Percentiles rank a stretch among this genome's conserved stretches.
Evolutionary conservation across 2,888 invertebrate genomes (phyloP).

Genomic region (Eupeodes latifasciatus): DNA sequence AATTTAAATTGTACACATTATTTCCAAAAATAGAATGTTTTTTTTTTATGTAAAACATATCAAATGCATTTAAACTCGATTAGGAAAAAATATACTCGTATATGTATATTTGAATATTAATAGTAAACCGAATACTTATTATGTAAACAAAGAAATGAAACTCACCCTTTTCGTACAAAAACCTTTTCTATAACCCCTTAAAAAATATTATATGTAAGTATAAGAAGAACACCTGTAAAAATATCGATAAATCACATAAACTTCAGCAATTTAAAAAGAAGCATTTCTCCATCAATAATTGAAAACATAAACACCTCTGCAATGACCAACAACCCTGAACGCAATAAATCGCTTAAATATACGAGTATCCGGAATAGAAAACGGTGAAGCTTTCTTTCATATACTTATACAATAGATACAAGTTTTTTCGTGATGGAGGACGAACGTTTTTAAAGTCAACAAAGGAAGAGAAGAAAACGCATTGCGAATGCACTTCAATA

Average conservation of each 20-base stretch:
- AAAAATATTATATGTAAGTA: neutral
- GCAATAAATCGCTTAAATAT: constrained; percentile 34
- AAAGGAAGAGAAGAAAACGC: constrained; percentile 38
- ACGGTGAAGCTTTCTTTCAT: neutral
- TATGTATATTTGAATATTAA: no score
- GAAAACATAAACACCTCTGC: constrained; percentile 68
- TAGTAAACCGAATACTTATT: no score
- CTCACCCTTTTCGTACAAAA: constrained; percentile 6
- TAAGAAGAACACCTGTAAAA: constrained; percentile 69
- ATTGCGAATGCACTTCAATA: constrained; percentile 28
- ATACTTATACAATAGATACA: neutral
- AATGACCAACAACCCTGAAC: constrained; percentile 62
- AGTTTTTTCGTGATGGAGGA: neutral
- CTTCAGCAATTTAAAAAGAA: constrained; percentile 57
- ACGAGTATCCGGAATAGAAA: neutral
- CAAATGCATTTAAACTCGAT: no score
- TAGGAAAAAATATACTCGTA: no score
- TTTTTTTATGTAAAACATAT: no score
- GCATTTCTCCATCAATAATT: constrained; percentile 63
- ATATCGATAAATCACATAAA: constrained; percentile 74
- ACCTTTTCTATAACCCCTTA: neutral
- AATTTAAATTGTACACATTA: no score
- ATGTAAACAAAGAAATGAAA: constrained; percentile 49
- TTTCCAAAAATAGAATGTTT: no score
- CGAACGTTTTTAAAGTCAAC: constrained; percentile 57